Base-by-base conservation (phyloP, 2,797 vertebrate species). In the Podarcis siculus region DNA sequence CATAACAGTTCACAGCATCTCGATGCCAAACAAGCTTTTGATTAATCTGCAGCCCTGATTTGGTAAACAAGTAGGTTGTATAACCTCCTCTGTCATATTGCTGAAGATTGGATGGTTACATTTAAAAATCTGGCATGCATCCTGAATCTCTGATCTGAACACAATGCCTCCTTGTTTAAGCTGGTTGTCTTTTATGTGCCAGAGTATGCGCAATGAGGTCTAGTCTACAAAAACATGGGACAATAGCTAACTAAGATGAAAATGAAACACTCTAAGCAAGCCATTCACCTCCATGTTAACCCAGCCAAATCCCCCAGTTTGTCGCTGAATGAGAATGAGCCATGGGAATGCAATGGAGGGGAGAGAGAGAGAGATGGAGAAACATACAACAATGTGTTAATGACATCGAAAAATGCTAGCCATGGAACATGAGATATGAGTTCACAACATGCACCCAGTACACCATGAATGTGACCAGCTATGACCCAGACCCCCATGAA, bases 221-320 rank as follows among this genome's bases (percentile, higher is more conserved):
- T 45, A 2, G 25, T 92, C 89, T 89, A 92, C 37, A 90, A 86
- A 45, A 88, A 61, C 73, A 92, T 64, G 0, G n/a, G 92, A 86
- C 89, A 91, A 87, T 8, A 75, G 76, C 92, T 87, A 58, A 82
- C 91, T 84, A 61, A 1, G 73, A 42, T 2, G 6, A 21, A 88
- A 88, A 80, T 81, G 19, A 66, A 73, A 78, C 1, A 25, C 64
- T 83, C 87, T 85, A 89, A 76, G 42, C 9, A 86, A 94, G 89
- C 49, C 66, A 91, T 85, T 96, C 93, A 95, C 92, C 94, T 95
- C 89, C 86, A 92, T 42, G 77, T 95, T 94, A 95, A 94, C 94
- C 94, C 89, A 93, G 67, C 91, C 23, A 89, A 95, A 95, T 89
- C 94, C 93, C 89, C 92, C 87, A 86, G 93, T 89, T 8, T 93